Evolutionary conservation across 2,113 vertebrate species (phyloP).

Genomic region (Nettapus auritus): DNA sequence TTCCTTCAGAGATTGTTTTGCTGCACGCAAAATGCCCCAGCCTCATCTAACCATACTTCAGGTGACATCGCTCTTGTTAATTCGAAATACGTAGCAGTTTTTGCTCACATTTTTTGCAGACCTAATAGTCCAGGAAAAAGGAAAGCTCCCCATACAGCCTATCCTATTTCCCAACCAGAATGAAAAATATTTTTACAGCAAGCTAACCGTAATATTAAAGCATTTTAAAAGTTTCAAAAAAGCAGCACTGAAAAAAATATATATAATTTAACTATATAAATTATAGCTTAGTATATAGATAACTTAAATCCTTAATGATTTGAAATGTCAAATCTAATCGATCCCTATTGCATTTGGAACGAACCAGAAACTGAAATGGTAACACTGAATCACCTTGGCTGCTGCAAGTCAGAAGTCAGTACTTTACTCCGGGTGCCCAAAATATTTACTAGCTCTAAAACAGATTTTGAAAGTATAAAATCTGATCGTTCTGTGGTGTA

Average conservation of each 20-base stretch:
- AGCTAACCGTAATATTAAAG: neutral
- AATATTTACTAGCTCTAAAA: constrained; percentile 38
- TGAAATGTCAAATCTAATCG: neutral
- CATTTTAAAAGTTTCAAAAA: neutral
- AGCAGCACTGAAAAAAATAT: neutral
- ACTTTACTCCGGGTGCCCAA: neutral
- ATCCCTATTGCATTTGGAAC: neutral
- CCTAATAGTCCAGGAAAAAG: neutral
- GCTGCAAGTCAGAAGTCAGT: neutral
- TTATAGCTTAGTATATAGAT: no score
- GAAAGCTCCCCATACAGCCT: neutral
- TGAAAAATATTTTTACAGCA: neutral
- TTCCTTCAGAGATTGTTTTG: constrained; percentile 23
- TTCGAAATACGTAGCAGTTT: rapidly evolving
- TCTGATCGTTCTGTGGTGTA: neutral
- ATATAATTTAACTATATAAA: no score
- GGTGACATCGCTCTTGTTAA: neutral
- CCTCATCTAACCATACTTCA: neutral
- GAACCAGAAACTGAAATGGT: neutral
- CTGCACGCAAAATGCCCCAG: neutral
- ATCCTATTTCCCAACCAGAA: neutral
- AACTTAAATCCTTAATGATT: neutral
- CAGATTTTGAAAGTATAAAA: neutral
- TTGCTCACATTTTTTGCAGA: neutral
- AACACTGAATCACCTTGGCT: neutral